Conservation (phyloP, 1,140 invertebrate genomes). For the Hyles vespertilio region DNA sequence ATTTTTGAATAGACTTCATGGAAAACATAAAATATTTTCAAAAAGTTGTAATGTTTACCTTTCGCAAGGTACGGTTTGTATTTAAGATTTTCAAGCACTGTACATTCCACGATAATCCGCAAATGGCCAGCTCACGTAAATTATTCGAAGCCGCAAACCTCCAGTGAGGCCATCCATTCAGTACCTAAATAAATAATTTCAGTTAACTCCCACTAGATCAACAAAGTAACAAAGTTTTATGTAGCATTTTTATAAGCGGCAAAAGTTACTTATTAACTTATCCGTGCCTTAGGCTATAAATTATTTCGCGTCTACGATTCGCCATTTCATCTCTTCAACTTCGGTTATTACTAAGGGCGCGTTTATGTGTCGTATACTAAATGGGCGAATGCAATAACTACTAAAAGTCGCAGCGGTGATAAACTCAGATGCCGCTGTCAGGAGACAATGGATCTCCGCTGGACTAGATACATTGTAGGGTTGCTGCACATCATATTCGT, state of each 20-base stretch:
- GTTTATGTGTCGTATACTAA: constrained; percentile 47
- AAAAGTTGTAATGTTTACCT: too few species aligned
- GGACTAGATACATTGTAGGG: constrained; percentile 27
- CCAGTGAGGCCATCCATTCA: constrained; percentile 1
- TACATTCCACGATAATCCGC: too few species aligned
- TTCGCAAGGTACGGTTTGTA: too few species aligned
- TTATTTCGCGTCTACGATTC: constrained; percentile 32
- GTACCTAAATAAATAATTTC: constrained; percentile 18
- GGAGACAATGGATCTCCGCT: constrained; percentile 55
- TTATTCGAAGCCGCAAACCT: too few species aligned
- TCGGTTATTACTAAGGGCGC: constrained; percentile 54
- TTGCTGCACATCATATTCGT: background rate
- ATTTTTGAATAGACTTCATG: too few species aligned
- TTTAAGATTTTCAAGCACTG: too few species aligned
- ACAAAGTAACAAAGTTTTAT: constrained; percentile 21
- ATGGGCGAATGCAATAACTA: constrained; percentile 56
- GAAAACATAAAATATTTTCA: too few species aligned
- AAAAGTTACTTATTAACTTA: constrained; percentile 24
- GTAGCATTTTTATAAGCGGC: constrained; percentile 23
- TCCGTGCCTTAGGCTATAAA: constrained; percentile 21
- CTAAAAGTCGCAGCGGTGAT: constrained; percentile 54
- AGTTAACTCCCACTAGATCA: constrained; percentile 11
- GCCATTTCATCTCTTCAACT: constrained; percentile 48
- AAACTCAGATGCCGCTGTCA: constrained; percentile 48
- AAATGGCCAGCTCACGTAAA: too few species aligned